phyloP scores from a whole-genome alignment of 2,113 vertebrate species.

The Rhineura floridana region DNA sequence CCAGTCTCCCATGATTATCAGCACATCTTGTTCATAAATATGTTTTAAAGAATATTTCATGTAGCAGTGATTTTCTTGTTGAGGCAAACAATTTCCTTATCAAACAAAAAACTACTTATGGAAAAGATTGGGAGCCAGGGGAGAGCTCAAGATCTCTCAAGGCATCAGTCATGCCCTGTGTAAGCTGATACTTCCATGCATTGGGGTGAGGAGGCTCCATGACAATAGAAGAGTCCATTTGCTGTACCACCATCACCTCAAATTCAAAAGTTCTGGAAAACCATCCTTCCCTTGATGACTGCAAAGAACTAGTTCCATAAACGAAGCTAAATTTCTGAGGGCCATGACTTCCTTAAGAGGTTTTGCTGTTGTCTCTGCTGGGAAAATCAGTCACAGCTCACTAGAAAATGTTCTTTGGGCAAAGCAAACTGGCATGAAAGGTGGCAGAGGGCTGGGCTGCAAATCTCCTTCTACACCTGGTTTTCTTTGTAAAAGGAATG shows the following conservation, averaged over 20 bases:
- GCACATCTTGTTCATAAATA: no score
- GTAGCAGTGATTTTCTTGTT: no score
- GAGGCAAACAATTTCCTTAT: no score
- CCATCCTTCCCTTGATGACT: not conserved
- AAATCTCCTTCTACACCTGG: not conserved
- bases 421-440: no score
- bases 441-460: not conserved
- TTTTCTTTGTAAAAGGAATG: not conserved
- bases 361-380: not conserved
- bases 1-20: no score
- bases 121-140: no score
- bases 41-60: no score
- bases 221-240: not conserved
- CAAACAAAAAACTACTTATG: not conserved
- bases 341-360: fast-evolving
- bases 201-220: not conserved
- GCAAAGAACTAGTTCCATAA: not conserved
- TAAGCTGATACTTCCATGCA: not conserved
- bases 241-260: not conserved
- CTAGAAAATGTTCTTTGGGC: not conserved
- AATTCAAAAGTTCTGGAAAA: not conserved
- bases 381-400: not conserved
- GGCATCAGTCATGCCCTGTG: not conserved
- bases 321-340: not conserved
- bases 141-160: not conserved